Percentiles rank a stretch among this genome's conserved stretches.
Conservation (phyloP, 2,888 invertebrate species). For the Nycteola revayana region DNA sequence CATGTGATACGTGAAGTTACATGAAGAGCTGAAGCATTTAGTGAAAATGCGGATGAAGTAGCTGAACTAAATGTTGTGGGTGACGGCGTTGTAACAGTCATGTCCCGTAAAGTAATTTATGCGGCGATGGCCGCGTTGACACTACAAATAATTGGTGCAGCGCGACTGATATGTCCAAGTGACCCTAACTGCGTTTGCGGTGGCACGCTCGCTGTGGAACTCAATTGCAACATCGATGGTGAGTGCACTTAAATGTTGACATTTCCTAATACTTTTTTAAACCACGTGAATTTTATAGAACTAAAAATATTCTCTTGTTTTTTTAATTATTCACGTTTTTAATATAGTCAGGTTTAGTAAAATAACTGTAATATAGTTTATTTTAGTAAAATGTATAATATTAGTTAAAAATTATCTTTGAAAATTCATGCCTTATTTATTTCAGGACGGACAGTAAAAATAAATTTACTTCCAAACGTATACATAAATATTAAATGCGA, state of each 20-base stretch:
- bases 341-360: no score
- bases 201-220: slow-evolving; percentile 69
- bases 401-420: no score
- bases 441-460: slow-evolving; percentile 67
- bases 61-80: slow-evolving; percentile 36
- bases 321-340: no score
- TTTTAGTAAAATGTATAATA: slow-evolving; percentile 3
- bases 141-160: slow-evolving; percentile 66
- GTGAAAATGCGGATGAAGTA: slow-evolving; percentile 1
- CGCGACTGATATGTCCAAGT: slow-evolving; percentile 63
- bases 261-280: slow-evolving; percentile 34
- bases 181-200: slow-evolving; percentile 77
- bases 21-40: slow-evolving; percentile 1
- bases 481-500: slow-evolving; percentile 72
- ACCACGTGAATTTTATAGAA: slow-evolving; percentile 12
- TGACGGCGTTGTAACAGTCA: slow-evolving; percentile 36
- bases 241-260: slow-evolving; percentile 55
- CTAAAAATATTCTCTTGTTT: slow-evolving; percentile 1
- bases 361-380: no score
- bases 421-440: slow-evolving; percentile 42
- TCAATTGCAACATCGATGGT: slow-evolving; percentile 77
- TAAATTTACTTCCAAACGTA: slow-evolving; percentile 66
- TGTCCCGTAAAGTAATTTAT: slow-evolving; percentile 58
- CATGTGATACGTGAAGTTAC: slow-evolving; percentile 27
- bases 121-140: slow-evolving; percentile 55